Base-by-base conservation (phyloP, 2,888 invertebrate genomes). In the Archips xylosteana region DNA sequence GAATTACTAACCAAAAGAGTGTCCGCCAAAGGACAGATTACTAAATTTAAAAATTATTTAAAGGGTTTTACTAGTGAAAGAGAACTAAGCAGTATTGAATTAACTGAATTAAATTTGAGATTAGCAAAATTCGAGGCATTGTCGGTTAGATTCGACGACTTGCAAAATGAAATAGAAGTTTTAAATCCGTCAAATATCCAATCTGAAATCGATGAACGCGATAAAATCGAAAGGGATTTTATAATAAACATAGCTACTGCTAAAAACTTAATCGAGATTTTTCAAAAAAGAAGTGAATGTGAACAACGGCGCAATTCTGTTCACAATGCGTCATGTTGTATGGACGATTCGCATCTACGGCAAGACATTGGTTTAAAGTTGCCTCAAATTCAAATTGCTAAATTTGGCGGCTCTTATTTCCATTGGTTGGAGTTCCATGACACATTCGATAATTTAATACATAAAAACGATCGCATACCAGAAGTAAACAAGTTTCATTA, bases 401-500 rank as follows among this genome's bases (percentile, higher is more conserved):
- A 39, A 39, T 42, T 42, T 8, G 42, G 6, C 8, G 42, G 9
- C 8, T 5, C 42, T 6, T 42, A 42, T 42, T 42, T 42, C 42
- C 42, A 4, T 8, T 78, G 78, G 78, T 54, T 78, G 2, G 75
- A 75, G 23, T 76, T 78, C 64, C 73, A 75, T 0, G 78, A 78
- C 45, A 78, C 76, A 0, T 76, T 69, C 59, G n/a, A 36, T n/a
- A 70, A 9, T 60, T 60, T 76, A 54, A 76, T 75, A 13, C 72
- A 75, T 54, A 74, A 74, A 13, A 76, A 76, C 54, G 23, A 65
- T 9, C 69, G 64, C 32, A 70, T 76, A 2, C 47, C 66, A 3
- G n/a, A 15, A 2, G 75, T 78, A n/a, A 66, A 76, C n/a, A 77
- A 75, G 42, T 77, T 74, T 74, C 75, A 75, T 54, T 76, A 76